Evolutionary conservation across 2,888 invertebrate species (phyloP).

Genomic region (Aphidoletes aphidimyza): DNA sequence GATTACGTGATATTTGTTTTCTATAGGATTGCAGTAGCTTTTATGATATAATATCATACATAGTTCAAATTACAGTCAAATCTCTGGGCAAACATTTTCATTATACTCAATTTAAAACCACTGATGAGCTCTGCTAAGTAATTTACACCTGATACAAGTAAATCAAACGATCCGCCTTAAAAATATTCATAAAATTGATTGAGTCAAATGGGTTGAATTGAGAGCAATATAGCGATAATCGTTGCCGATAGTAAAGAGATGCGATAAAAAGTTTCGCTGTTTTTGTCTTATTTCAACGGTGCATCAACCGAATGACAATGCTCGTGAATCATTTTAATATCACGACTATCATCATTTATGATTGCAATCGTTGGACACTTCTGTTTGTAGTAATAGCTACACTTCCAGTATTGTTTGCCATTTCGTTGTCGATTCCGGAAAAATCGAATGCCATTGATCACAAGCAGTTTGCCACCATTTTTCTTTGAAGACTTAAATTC

Average conservation of each 20-base stretch:
- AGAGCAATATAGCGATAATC: too few species aligned
- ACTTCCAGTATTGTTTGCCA: conserved; percentile 66
- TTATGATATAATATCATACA: too few species aligned
- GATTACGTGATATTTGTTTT: too few species aligned
- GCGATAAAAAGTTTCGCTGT: background rate
- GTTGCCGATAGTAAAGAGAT: background rate
- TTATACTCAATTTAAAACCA: too few species aligned
- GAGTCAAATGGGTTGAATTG: too few species aligned
- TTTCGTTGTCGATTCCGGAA: conserved; percentile 66
- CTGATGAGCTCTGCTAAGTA: too few species aligned
- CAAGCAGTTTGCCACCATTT: conserved; percentile 66
- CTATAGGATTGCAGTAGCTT: too few species aligned
- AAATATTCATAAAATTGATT: too few species aligned
- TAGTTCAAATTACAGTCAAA: too few species aligned
- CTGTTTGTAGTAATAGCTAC: conserved; percentile 66
- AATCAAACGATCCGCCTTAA: too few species aligned
- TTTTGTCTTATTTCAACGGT: background rate
- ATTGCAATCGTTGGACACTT: conserved; percentile 67
- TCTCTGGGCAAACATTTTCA: too few species aligned
- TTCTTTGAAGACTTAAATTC: conserved; percentile 67
- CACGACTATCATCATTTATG: conserved; percentile 64
- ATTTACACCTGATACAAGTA: too few species aligned
- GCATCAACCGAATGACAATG: conserved; percentile 61
- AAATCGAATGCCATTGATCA: conserved; percentile 66
- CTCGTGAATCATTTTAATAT: conserved; percentile 64